Percentiles rank a stretch among this genome's conserved stretches.
phyloP scores from a whole-genome alignment of 2,888 invertebrate species.

The Xestobium rufovillosum region DNA sequence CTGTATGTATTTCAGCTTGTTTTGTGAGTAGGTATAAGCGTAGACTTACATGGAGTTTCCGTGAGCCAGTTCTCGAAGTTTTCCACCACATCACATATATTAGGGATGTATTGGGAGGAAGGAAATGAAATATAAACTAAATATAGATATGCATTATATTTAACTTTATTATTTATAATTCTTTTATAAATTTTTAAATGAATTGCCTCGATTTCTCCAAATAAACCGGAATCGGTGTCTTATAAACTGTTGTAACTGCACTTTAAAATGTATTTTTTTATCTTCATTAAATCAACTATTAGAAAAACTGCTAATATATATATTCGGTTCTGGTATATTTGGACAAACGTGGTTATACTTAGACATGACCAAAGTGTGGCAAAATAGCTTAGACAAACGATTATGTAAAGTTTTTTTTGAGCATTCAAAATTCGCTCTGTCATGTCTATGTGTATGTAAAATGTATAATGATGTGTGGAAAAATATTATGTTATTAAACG shows the following conservation, averaged over 20 bases:
- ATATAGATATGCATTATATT: slow-evolving; percentile 42
- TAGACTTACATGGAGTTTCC: no score
- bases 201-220: slow-evolving; percentile 41
- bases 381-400: slow-evolving; percentile 31
- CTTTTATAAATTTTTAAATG: slow-evolving; percentile 46
- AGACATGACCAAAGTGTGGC: slow-evolving; percentile 32
- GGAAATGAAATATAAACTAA: slow-evolving; percentile 18
- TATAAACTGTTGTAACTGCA: slow-evolving; percentile 22
- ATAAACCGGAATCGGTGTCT: slow-evolving; percentile 37
- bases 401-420: slow-evolving; percentile 35
- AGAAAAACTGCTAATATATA: no score
- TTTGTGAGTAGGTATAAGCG: no score
- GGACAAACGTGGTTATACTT: slow-evolving; percentile 25
- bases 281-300: no score
- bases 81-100: no score
- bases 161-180: slow-evolving; percentile 47
- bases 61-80: no score
- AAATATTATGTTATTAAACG: slow-evolving; percentile 19
- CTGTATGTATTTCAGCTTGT: no score
- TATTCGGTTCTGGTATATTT: slow-evolving; percentile 36
- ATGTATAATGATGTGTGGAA: slow-evolving; percentile 19
- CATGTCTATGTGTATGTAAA: slow-evolving; percentile 25
- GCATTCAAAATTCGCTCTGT: slow-evolving; percentile 34
- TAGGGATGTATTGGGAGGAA: not conserved
- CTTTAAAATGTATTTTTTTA: no score